Conservation (phyloP, 2,113 vertebrate species). For the Hyperopisus bebe region DNA sequence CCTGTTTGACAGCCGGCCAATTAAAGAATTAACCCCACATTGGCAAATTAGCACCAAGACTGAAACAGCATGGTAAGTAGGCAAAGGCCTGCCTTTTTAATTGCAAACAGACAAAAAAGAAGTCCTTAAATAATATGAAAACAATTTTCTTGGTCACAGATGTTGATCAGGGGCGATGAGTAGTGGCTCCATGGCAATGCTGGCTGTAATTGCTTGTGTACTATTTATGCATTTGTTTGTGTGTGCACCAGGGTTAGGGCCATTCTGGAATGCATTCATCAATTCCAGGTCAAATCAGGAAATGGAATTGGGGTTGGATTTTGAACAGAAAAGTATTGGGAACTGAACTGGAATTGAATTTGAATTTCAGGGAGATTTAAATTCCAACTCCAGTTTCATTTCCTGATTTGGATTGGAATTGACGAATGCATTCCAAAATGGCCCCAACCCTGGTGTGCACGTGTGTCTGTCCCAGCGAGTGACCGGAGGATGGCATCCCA, state of each 20-base stretch:
- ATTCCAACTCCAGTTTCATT: no score
- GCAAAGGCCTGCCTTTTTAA: not conserved
- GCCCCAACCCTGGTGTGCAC: no score
- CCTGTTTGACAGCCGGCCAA: conserved; percentile 27
- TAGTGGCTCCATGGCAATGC: not conserved
- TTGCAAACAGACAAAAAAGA: conserved; percentile 13
- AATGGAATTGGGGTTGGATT: no score
- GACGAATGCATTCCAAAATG: no score
- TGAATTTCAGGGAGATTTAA: no score
- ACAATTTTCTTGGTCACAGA: not conserved
- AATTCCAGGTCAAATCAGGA: no score
- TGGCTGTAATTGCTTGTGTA: not conserved
- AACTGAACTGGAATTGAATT: no score
- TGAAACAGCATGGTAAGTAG: not conserved
- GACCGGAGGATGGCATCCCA: not conserved
- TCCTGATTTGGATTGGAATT: no score
- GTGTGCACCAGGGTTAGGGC: not conserved
- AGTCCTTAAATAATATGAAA: conserved; percentile 6
- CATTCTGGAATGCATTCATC: no score
- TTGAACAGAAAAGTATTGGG: no score
- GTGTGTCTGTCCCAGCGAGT: not conserved
- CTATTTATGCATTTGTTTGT: not conserved
- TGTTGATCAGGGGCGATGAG: not conserved
- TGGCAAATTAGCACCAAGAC: not conserved
- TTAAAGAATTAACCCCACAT: conserved; percentile 17